Conservation (phyloP, 1,140 invertebrate genomes). For the Musca domestica region DNA sequence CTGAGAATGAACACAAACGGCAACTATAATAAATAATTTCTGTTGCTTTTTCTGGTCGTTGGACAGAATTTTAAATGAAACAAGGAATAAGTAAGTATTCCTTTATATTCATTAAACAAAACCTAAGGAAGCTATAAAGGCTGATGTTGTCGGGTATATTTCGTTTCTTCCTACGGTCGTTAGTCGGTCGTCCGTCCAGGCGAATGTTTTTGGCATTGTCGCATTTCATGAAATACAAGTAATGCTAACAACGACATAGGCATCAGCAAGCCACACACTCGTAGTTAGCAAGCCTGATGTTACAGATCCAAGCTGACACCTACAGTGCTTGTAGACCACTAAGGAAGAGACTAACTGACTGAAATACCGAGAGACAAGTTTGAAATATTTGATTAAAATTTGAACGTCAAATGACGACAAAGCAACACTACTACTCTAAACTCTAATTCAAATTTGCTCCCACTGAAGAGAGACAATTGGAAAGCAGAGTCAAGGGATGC, state of each 20-base stretch:
- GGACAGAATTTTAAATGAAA: too few species aligned
- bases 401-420: neutral
- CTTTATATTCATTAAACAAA: constrained; percentile 4
- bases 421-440: too few species aligned
- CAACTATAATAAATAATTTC: too few species aligned
- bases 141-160: neutral
- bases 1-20: too few species aligned
- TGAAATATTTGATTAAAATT: constrained; percentile 12
- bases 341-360: neutral
- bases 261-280: too few species aligned
- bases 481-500: too few species aligned
- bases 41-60: too few species aligned
- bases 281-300: neutral
- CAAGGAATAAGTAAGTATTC: too few species aligned
- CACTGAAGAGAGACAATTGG: too few species aligned
- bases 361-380: neutral
- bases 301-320: neutral
- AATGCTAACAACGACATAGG: too few species aligned
- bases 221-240: neutral
- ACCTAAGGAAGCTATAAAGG: constrained; percentile 6
- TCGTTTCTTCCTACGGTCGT: neutral
- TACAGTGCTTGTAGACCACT: neutral
- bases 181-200: too few species aligned
- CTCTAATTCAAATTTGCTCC: too few species aligned
- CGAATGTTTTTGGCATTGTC: neutral